phyloP scores from a whole-genome alignment of 2,888 invertebrate species.

The Molorchus minor region DNA sequence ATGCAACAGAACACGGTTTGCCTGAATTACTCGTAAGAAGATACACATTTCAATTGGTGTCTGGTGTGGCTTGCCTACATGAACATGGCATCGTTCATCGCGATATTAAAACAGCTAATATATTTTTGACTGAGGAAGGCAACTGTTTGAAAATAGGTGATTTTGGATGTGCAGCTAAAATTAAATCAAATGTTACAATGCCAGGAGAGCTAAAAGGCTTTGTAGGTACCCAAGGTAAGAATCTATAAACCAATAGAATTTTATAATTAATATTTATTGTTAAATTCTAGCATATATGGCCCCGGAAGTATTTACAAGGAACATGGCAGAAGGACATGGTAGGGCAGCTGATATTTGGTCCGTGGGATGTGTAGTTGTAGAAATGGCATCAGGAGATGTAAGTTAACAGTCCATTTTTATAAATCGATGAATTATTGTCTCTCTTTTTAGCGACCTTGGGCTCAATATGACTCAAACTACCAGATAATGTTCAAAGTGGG shows the following conservation, averaged over 20 bases:
- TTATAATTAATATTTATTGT: constrained; percentile 16
- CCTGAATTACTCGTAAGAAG: constrained; percentile 83
- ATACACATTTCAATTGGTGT: constrained; percentile 85
- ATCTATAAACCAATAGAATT: not conserved
- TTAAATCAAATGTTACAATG: constrained; percentile 86
- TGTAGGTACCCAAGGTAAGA: constrained; percentile 89
- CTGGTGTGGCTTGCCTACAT: constrained; percentile 84
- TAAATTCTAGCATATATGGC: constrained; percentile 88
- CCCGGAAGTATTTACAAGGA: constrained; percentile 91
- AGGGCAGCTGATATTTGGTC: constrained; percentile 97
- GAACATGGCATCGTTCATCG: constrained; percentile 89
- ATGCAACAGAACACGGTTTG: constrained; percentile 71
- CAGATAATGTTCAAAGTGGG: constrained; percentile 97
- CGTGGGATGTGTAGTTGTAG: constrained; percentile 92
- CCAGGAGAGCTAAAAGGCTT: constrained; percentile 88
- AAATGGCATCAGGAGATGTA: constrained; percentile 94
- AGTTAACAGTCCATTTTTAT: constrained; percentile 28
- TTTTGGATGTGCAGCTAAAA: constrained; percentile 93
- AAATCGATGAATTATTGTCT: constrained; percentile 31
- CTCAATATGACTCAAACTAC: constrained; percentile 90
- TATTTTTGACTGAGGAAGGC: constrained; percentile 88
- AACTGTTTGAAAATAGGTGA: constrained; percentile 92
- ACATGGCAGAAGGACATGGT: constrained; percentile 83
- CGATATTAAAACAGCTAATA: constrained; percentile 92
- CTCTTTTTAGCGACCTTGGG: constrained; percentile 83